Conservation (phyloP, 2,797 vertebrate genomes). For the Todus mexicanus region DNA sequence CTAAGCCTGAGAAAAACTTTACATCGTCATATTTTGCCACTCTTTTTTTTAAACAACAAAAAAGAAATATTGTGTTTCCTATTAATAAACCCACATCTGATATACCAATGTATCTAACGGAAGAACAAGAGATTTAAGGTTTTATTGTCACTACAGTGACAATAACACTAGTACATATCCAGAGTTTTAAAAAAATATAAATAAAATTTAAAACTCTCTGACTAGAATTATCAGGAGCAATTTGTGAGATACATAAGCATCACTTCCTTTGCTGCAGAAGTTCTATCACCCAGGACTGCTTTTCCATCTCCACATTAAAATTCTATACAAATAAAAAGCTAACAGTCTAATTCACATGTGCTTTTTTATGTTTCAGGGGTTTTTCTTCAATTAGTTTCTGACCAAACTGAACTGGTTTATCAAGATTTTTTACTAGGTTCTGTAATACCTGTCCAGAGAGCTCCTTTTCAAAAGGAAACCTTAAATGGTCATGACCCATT, state of each 20-base stretch:
- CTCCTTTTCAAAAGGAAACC: neutral
- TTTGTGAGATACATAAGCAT: neutral
- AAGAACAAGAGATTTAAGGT: neutral
- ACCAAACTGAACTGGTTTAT: neutral
- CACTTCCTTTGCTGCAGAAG: neutral
- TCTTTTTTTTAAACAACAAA: neutral
- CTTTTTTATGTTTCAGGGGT: neutral
- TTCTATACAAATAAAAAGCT: neutral
- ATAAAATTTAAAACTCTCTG: neutral
- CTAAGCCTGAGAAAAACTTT: neutral
- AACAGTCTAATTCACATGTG: neutral
- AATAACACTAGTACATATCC: neutral
- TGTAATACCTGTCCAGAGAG: neutral
- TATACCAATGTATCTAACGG: neutral
- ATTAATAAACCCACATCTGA: neutral
- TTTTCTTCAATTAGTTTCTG: neutral
- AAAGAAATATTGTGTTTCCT: neutral
- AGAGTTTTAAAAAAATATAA: neutral
- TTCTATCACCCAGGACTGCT: neutral
- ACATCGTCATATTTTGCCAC: neutral
- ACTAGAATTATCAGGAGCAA: neutral
- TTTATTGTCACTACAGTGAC: neutral
- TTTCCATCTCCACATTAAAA: neutral
- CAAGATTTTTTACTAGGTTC: neutral
- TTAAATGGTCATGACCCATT: neutral